Evolutionary conservation across 2,113 vertebrate genomes (phyloP).

Genomic region (Silurus glanis): DNA sequence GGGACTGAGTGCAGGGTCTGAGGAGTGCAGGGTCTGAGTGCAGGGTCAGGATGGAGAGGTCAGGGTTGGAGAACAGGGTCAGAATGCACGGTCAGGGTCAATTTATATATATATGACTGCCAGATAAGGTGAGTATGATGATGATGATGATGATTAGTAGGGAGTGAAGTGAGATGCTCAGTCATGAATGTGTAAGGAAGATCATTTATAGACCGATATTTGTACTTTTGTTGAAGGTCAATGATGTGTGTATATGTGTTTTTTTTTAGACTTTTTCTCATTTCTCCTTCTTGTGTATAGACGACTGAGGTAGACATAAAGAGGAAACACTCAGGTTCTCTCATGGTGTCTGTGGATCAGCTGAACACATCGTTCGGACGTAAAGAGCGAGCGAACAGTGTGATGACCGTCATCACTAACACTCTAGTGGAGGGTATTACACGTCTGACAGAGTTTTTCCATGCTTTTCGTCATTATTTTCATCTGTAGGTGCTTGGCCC

Average conservation of each 20-base stretch:
- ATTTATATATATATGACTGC: not conserved
- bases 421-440: slow-evolving; percentile 89
- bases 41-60: too few species aligned
- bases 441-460: not conserved
- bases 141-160: not conserved
- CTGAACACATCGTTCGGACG: slow-evolving; percentile 88
- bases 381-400: slow-evolving; percentile 92
- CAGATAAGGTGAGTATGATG: not conserved
- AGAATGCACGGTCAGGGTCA: too few species aligned
- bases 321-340: slow-evolving; percentile 93
- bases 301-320: slow-evolving; percentile 91
- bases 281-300: slow-evolving; percentile 56
- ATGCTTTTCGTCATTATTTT: not conserved
- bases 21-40: too few species aligned
- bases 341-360: slow-evolving; percentile 96
- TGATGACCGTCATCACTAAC: slow-evolving; percentile 93
- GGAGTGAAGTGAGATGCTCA: not conserved
- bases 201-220: not conserved
- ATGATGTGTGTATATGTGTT: not conserved
- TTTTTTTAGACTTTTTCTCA: slow-evolving; percentile 47
- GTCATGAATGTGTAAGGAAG: not conserved
- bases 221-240: not conserved
- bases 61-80: too few species aligned
- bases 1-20: too few species aligned
- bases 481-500: not conserved